Percentiles rank a stretch among this genome's conserved stretches.
phyloP scores from a whole-genome alignment of 1,140 invertebrate species.

The Asobara japonica region DNA sequence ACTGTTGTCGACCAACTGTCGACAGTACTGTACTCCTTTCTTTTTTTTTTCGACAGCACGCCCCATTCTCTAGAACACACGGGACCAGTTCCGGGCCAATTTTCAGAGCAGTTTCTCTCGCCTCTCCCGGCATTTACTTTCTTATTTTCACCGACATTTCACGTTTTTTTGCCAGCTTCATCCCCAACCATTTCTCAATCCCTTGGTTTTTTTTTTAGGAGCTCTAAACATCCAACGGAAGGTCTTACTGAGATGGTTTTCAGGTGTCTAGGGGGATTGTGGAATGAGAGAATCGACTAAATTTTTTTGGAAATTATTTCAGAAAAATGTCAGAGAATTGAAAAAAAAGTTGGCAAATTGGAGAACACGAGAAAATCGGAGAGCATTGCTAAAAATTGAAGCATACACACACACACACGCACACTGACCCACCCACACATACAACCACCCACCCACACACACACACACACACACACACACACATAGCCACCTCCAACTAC shows the following conservation, averaged over 20 bases:
- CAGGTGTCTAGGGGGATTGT: background rate
- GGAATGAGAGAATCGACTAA: background rate
- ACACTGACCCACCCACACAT: too few relatives aligned
- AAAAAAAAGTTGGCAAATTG: too few relatives aligned
- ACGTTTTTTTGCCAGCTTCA: background rate
- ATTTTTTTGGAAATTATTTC: too few relatives aligned
- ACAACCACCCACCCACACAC: too few relatives aligned
- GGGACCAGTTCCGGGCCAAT: background rate
- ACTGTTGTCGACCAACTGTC: constrained; percentile 10
- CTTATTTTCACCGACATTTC: background rate
- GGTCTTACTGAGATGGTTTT: background rate
- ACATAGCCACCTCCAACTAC: too few relatives aligned
- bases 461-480: too few relatives aligned
- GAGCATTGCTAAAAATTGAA: too few relatives aligned
- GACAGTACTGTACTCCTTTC: background rate
- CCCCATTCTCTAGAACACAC: background rate
- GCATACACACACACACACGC: too few relatives aligned
- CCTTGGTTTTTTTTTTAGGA: too few relatives aligned
- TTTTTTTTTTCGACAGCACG: background rate
- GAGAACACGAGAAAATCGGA: too few relatives aligned
- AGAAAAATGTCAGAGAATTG: too few relatives aligned
- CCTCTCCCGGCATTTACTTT: background rate
- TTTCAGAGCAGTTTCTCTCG: background rate
- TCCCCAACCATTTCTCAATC: background rate
- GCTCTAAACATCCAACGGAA: background rate